A percentile compares a stretch with the other conserved stretches of the same genome.
These are phyloP conservation scores for Chaenodraco wilsoni DNA, from an alignment of 2,797 vertebrate species.

Conservation along the genomic window DNA sequence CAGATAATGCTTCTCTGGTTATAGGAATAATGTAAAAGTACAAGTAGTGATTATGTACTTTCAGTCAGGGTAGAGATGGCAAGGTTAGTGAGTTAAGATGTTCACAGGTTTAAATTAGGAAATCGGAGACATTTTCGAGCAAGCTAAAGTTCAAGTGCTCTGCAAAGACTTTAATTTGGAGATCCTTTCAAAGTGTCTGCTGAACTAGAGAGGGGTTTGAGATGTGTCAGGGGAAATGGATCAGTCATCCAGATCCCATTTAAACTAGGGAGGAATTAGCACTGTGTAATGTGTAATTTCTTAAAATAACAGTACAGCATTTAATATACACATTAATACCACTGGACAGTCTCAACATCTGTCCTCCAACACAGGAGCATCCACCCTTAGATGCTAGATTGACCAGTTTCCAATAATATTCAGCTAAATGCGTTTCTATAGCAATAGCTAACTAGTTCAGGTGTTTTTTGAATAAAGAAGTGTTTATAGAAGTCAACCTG, in stretches of 20 bases:
- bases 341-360: slow-evolving; percentile 52
- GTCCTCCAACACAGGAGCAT: slow-evolving; percentile 27
- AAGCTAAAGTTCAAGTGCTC: not conserved
- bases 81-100: not conserved
- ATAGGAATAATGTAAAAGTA: slow-evolving; percentile 10
- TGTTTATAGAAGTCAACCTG: slow-evolving; percentile 50
- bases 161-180: slow-evolving; percentile 16
- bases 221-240: slow-evolving; percentile 8
- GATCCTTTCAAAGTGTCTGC: not conserved
- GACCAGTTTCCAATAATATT: slow-evolving; percentile 32
- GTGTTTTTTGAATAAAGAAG: slow-evolving; percentile 19
- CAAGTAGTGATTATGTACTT: slow-evolving; percentile 6
- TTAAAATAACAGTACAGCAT: slow-evolving; percentile 33
- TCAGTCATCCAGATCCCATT: slow-evolving; percentile 9
- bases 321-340: slow-evolving; percentile 39
- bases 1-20: not conserved
- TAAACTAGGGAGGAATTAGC: slow-evolving; percentile 42
- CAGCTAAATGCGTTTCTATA: slow-evolving; percentile 54
- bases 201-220: slow-evolving; percentile 44
- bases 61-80: not conserved
- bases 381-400: slow-evolving; percentile 32
- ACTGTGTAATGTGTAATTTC: slow-evolving; percentile 37
- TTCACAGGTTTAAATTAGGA: slow-evolving; percentile 5
- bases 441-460: slow-evolving; percentile 63
- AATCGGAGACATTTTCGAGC: slow-evolving; percentile 3